A percentile compares a stretch with the other conserved stretches of the same genome.
phyloP scores from a whole-genome alignment of 2,797 vertebrate genomes.

The Micromesistius poutassou region DNA sequence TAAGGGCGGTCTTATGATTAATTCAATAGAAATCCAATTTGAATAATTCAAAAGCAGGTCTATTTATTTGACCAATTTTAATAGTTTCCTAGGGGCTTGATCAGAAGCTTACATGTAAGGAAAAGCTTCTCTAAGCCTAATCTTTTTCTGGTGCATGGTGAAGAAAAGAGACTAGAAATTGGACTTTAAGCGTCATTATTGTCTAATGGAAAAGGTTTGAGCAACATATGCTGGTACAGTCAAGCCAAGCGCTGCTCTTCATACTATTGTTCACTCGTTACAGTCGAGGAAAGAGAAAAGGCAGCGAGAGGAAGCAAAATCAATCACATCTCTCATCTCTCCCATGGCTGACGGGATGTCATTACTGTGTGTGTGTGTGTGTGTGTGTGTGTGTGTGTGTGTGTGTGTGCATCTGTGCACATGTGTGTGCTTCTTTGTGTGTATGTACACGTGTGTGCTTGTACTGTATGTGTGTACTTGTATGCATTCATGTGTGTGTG shows the following conservation, averaged over 20 bases:
- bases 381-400: neutral
- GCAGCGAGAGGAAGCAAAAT: conserved; percentile 52
- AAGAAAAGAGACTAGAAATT: neutral
- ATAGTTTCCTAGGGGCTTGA: neutral
- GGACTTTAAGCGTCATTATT: conserved; percentile 35
- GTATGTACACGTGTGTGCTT: neutral
- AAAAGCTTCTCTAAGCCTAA: conserved; percentile 33
- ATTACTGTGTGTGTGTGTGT: conserved; percentile 18
- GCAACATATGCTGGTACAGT: conserved; percentile 30
- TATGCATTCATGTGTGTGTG: neutral
- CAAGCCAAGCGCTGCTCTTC: conserved; percentile 36
- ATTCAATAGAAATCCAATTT: conserved; percentile 5
- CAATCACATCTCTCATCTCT: conserved; percentile 53
- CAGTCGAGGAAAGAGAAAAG: conserved; percentile 24
- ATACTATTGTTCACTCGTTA: conserved; percentile 51
- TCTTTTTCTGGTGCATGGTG: neutral
- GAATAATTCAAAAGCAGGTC: conserved; percentile 7
- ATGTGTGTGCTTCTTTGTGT: neutral
- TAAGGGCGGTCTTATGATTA: conserved; percentile 3
- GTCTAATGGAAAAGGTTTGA: conserved; percentile 45
- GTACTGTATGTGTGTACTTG: neutral
- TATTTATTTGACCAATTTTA: conserved; percentile 6
- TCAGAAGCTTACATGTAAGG: conserved; percentile 10
- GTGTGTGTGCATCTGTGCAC: too few relatives aligned
- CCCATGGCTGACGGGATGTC: conserved; percentile 49